These are phyloP conservation scores for Capreolus pygargus DNA, from an alignment of 2,113 vertebrate genomes.

Conservation along the genomic window DNA sequence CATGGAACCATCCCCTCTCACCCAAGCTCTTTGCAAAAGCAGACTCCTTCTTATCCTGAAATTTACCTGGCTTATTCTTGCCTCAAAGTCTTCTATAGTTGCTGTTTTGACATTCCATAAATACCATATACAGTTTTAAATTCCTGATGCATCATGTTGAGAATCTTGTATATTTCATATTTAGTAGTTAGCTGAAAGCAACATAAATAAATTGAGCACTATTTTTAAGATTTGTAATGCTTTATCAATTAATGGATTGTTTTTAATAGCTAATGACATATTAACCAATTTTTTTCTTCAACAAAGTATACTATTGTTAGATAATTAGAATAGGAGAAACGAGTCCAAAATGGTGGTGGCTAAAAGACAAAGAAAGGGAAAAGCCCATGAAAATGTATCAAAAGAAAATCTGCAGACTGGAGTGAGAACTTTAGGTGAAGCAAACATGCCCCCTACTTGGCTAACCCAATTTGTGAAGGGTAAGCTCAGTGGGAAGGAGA, in stretches of 20 bases:
- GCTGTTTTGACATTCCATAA: not conserved
- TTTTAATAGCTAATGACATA: not conserved
- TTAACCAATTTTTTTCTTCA: not conserved
- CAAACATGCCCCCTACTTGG: not conserved
- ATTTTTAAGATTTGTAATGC: not conserved
- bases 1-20: not conserved
- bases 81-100: not conserved
- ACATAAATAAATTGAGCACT: not conserved
- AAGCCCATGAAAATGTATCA: not conserved
- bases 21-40: accelerated
- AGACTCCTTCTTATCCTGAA: not conserved
- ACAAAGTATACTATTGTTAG: not conserved
- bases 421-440: not conserved
- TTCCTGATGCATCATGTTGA: not conserved
- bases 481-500: not conserved
- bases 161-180: not conserved
- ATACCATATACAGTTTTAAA: not conserved
- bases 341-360: not conserved
- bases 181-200: not conserved
- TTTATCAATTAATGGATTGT: not conserved
- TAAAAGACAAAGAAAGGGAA: not conserved
- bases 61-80: not conserved
- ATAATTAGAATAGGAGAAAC: not conserved
- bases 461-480: not conserved
- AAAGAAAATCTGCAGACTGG: not conserved